phyloP scores from a whole-genome alignment of 2,797 vertebrate genomes.

The Dendrocincla tyrannina region DNA sequence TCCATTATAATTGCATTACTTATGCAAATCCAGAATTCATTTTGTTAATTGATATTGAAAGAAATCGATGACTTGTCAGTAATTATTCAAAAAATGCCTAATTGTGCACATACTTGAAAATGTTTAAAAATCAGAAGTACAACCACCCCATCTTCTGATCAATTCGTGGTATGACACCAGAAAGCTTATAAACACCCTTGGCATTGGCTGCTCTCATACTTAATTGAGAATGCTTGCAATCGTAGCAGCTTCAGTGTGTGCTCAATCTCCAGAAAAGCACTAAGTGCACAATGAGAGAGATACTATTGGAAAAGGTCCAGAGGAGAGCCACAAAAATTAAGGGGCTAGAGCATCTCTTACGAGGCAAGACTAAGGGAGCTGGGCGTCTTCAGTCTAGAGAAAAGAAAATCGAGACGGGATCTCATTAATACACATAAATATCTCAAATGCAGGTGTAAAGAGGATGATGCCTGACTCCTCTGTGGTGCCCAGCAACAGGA shows the following conservation, averaged over 20 bases:
- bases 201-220: background rate
- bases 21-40: background rate
- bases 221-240: background rate
- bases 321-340: background rate
- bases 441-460: background rate
- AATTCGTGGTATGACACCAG: background rate
- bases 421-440: background rate
- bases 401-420: background rate
- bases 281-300: background rate
- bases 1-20: background rate
- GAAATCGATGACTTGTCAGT: background rate
- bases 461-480: background rate
- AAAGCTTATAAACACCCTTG: background rate
- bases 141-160: constrained; percentile 31
- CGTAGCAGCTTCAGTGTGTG: background rate
- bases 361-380: background rate
- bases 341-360: background rate
- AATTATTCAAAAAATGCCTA: background rate
- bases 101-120: background rate
- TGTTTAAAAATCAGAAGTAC: background rate
- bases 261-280: background rate
- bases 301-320: background rate
- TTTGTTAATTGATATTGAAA: background rate
- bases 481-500: fast-evolving
- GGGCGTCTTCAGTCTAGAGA: background rate